phyloP scores from a whole-genome alignment of 2,888 invertebrate species.

The Cremastobaeus sp. region DNA sequence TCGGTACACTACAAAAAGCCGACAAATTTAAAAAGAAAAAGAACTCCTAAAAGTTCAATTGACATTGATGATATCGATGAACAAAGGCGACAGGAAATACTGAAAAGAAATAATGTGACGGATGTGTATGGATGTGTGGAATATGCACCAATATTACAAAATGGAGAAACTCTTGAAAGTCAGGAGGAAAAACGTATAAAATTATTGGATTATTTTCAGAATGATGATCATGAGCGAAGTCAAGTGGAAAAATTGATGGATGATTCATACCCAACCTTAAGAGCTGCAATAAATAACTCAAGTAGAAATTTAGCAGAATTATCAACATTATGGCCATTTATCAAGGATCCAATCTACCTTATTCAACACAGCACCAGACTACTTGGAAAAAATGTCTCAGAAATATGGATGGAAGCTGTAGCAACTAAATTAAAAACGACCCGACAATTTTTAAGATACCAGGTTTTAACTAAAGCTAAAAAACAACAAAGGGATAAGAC shows the following conservation, averaged over 20 bases:
- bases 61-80: background rate
- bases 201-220: background rate
- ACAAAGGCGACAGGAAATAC: background rate
- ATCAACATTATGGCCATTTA: background rate
- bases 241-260: background rate
- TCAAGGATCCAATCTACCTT: conserved; percentile 2
- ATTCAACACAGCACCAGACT: background rate
- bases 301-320: background rate
- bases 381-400: background rate
- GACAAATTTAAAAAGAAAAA: too few relatives aligned
- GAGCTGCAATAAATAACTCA: background rate
- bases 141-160: background rate
- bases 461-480: background rate
- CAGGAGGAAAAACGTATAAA: background rate
- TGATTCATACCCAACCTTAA: background rate
- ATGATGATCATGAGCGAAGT: background rate
- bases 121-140: conserved; percentile 1
- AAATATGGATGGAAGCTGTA: background rate
- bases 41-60: background rate
- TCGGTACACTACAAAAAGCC: too few relatives aligned
- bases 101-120: background rate
- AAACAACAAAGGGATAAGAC: background rate
- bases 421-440: background rate
- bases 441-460: background rate
- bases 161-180: background rate